Percentiles rank a stretch among this genome's conserved stretches.
Conservation (phyloP, 1,140 invertebrate species). For the Tetramorium simillimum region DNA sequence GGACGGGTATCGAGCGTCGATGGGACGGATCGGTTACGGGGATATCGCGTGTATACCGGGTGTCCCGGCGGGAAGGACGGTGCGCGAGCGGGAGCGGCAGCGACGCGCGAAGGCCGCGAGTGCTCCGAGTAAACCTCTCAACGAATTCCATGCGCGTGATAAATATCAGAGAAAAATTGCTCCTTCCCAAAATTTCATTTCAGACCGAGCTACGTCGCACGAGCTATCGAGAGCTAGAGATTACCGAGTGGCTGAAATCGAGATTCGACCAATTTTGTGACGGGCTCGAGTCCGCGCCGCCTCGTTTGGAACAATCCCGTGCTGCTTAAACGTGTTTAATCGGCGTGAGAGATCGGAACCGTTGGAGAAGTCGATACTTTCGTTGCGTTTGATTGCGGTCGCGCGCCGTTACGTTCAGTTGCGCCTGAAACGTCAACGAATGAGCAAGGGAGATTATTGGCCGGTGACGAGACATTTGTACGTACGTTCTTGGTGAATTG, state of each 20-base stretch:
- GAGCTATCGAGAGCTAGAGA: background rate
- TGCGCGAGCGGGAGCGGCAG: background rate
- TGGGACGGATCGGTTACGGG: slow-evolving; percentile 38
- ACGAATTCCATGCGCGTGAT: background rate
- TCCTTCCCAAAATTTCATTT: background rate
- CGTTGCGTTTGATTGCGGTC: background rate
- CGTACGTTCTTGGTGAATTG: background rate
- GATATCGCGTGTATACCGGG: slow-evolving; percentile 12
- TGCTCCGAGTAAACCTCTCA: background rate
- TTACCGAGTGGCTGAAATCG: background rate
- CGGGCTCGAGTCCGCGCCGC: no score
- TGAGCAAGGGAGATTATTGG: background rate
- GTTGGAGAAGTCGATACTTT: background rate
- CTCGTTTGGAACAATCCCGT: background rate
- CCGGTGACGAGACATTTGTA: background rate
- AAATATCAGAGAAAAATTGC: background rate
- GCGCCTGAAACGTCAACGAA: slow-evolving; percentile 12
- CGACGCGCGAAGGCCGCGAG: background rate
- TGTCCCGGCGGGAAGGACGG: background rate
- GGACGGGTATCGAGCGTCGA: slow-evolving; percentile 39
- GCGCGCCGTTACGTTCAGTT: background rate
- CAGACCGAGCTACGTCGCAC: background rate
- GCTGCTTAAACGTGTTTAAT: background rate
- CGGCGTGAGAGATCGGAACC: background rate
- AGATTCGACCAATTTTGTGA: no score